Conservation (phyloP, 2,113 vertebrate genomes). For the Trematocara nigrifrons region DNA sequence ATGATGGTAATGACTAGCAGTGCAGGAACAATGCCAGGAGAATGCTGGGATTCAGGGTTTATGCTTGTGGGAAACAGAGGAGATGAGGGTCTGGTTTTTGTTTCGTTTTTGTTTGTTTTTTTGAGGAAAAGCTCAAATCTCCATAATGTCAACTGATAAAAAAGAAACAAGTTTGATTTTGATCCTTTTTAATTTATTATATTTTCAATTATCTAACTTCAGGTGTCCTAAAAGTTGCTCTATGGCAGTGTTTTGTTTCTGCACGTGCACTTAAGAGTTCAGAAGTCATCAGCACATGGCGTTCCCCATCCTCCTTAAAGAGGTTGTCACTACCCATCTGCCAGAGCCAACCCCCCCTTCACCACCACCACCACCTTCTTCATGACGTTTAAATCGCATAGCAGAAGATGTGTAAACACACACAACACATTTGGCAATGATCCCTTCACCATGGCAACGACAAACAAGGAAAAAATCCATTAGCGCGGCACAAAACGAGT, state of each 20-base stretch:
- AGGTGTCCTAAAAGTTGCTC: not conserved
- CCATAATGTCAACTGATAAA: not conserved
- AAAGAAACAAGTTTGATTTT: not conserved
- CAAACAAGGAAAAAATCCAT: constrained; percentile 84
- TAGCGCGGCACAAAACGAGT: constrained; percentile 15
- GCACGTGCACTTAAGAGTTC: not conserved
- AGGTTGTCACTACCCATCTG: constrained; percentile 66
- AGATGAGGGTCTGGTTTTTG: constrained; percentile 3
- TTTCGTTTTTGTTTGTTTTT: not conserved
- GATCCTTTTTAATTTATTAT: not conserved
- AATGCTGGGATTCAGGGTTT: constrained; percentile 72
- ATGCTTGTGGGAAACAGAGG: constrained; percentile 39
- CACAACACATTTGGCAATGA: constrained; percentile 84
- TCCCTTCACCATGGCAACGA: constrained; percentile 82
- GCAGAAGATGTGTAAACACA: constrained; percentile 44
- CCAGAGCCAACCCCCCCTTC: constrained; percentile 22
- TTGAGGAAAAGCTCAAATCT: not conserved
- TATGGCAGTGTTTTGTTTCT: not conserved
- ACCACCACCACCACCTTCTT: not conserved
- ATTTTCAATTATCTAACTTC: not conserved
- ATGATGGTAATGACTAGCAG: constrained; percentile 82
- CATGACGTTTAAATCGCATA: not conserved
- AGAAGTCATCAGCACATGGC: not conserved
- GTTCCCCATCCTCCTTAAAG: not conserved
- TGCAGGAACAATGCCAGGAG: constrained; percentile 68